Base-by-base conservation (phyloP, 2,113 vertebrate species). In the Leucosticte australis region DNA sequence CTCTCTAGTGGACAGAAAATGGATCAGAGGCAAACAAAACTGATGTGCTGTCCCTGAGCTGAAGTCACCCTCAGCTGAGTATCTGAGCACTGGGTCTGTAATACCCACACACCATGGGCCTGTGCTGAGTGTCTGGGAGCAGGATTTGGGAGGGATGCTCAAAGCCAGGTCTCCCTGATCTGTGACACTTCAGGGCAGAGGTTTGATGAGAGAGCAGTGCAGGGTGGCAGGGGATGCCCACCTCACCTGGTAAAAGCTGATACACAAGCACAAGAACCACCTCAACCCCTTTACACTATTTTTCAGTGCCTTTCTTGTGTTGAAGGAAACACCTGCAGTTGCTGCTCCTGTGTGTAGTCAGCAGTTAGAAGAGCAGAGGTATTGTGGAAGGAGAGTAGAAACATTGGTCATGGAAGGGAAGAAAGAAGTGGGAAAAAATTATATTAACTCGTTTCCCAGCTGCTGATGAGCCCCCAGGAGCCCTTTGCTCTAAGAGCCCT, bases 1-100 rank as follows among this genome's bases (percentile, higher is more conserved):
- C 96, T 82, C 95, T 96, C 96, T 97, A 95, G 93, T 57, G 96
- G 95, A 42, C 76, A 92, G 56, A 90, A 56, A 86, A 37, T 5
- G 8, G 28, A 33, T 80, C 71, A 26, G 64, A 75, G 15, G 24
- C 23, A n/a, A 90, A n/a, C 42, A n/a, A 6, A 18, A 20, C 28
- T 30, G 22, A 50, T 49, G 30, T 10, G 7, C 14, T 6, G 23
- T 2, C 13, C 30, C 26, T 17, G 50, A 76, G 23, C 26, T 0
- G 1, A 23, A 60, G 30, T 9, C 44, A 27, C 13, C 7, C 50
- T 55, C 27, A 27, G 13, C 18, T 7, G 33, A 15, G 14, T 60
- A 44, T 31, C 44, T 59, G 33, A 69, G 31, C 64, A 10, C 2
- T 47, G 26, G 11, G 27, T 84, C 47, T 52, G 44, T 24, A 47